phyloP scores from a whole-genome alignment of 2,888 invertebrate genomes.

The Netelia fuscicornis region DNA sequence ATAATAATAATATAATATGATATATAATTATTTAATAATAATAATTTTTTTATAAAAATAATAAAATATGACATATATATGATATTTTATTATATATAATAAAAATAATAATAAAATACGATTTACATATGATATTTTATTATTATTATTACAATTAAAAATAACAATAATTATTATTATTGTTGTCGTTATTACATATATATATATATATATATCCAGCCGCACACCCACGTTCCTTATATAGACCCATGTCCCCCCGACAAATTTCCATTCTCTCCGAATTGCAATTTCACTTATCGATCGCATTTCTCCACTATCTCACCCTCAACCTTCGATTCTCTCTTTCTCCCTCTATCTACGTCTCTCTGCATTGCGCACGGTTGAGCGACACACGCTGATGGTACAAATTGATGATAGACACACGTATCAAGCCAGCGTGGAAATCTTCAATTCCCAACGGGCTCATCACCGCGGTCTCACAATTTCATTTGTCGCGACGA shows the following conservation, averaged over 20 bases:
- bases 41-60: too few species aligned
- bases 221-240: background rate
- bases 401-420: background rate
- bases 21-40: too few species aligned
- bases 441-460: too few species aligned
- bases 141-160: too few species aligned
- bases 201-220: background rate
- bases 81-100: too few species aligned
- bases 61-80: too few species aligned
- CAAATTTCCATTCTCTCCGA: background rate
- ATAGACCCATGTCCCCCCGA: background rate
- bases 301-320: background rate
- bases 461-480: constrained; percentile 4
- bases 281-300: constrained; percentile 15
- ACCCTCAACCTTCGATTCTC: too few species aligned
- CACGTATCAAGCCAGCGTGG: background rate
- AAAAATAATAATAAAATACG: too few species aligned
- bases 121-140: too few species aligned
- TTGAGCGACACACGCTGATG: background rate
- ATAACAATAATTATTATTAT: too few species aligned
- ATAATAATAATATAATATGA: too few species aligned
- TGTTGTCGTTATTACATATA: background rate
- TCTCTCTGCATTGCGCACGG: background rate
- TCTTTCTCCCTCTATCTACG: too few species aligned
- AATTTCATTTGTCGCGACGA: constrained; percentile 51